Conservation (phyloP, 2,113 vertebrate species). For the Albula glossodonta region DNA sequence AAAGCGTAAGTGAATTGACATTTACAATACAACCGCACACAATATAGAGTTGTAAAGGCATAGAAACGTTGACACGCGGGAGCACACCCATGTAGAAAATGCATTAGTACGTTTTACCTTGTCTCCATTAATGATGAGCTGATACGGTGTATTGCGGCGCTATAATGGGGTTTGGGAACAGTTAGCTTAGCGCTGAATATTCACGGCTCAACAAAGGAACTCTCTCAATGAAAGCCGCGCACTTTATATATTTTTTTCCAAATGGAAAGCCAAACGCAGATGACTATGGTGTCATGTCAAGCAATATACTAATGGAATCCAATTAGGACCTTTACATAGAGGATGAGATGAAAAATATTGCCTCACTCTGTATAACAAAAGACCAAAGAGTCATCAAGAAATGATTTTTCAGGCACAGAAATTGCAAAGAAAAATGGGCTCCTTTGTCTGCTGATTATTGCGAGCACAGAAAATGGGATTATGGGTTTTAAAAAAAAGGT, state of each 20-base stretch:
- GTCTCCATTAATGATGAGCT: slow-evolving; percentile 52
- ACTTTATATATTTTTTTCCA: slow-evolving; percentile 37
- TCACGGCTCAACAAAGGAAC: slow-evolving; percentile 64
- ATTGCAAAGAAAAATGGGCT: slow-evolving; percentile 69
- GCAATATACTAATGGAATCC: slow-evolving; percentile 77
- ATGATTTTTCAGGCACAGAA: slow-evolving; percentile 65
- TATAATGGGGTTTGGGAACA: slow-evolving; percentile 58
- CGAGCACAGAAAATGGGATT: slow-evolving; percentile 65
- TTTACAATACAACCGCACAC: neutral
- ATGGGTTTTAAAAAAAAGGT: slow-evolving; percentile 59
- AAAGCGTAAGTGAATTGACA: slow-evolving; percentile 35
- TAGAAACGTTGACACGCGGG: neutral
- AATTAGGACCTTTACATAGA: slow-evolving; percentile 77
- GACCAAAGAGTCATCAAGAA: slow-evolving; percentile 71
- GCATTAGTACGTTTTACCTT: slow-evolving; percentile 38
- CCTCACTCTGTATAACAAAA: slow-evolving; percentile 74
- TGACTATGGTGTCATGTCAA: slow-evolving; percentile 74
- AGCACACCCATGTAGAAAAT: slow-evolving; percentile 8
- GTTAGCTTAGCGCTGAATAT: slow-evolving; percentile 63
- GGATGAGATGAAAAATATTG: slow-evolving; percentile 69
- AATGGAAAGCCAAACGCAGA: slow-evolving; percentile 68
- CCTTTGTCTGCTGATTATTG: slow-evolving; percentile 73
- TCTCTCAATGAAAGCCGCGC: slow-evolving; percentile 39
- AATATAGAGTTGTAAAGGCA: neutral
- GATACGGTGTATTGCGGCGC: slow-evolving; percentile 57